A percentile compares a stretch with the other conserved stretches of the same genome.
Conservation (phyloP, 1,140 invertebrate genomes). For the Papilio machaon region DNA sequence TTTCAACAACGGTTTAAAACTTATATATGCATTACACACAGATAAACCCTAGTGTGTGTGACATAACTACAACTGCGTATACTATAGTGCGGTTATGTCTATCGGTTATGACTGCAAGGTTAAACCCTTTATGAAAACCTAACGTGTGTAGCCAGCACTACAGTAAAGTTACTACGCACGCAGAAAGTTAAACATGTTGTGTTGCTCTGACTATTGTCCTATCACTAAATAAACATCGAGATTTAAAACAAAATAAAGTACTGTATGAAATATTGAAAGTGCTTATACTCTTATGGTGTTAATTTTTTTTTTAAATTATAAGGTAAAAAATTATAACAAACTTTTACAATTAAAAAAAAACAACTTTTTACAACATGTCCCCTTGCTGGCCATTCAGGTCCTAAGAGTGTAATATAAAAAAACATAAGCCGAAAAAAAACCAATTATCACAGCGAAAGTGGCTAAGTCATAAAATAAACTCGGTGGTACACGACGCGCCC, state of each 20-base stretch:
- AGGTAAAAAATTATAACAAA: background rate
- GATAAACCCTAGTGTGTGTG: too few species aligned
- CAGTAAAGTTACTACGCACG: background rate
- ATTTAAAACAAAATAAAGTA: background rate
- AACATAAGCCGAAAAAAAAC: conserved; percentile 29
- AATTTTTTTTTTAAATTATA: background rate
- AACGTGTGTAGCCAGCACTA: background rate
- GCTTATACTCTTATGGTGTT: too few species aligned
- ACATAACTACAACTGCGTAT: background rate
- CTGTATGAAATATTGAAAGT: background rate
- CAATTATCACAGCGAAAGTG: conserved; percentile 48
- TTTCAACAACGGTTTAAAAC: background rate
- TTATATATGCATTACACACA: background rate
- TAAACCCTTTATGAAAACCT: background rate
- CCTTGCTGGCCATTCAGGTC: background rate
- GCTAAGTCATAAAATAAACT: conserved; percentile 56
- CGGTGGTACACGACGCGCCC: background rate
- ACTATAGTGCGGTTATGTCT: background rate
- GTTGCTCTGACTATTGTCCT: background rate
- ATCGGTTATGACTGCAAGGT: too few species aligned
- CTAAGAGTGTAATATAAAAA: conserved; percentile 7
- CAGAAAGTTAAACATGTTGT: background rate
- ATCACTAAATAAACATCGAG: background rate
- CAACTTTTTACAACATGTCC: background rate
- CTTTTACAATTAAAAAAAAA: conserved; percentile 9